These are phyloP conservation scores for Apamea sordens DNA, from an alignment of 2,888 invertebrate species.

Conservation along the genomic window DNA sequence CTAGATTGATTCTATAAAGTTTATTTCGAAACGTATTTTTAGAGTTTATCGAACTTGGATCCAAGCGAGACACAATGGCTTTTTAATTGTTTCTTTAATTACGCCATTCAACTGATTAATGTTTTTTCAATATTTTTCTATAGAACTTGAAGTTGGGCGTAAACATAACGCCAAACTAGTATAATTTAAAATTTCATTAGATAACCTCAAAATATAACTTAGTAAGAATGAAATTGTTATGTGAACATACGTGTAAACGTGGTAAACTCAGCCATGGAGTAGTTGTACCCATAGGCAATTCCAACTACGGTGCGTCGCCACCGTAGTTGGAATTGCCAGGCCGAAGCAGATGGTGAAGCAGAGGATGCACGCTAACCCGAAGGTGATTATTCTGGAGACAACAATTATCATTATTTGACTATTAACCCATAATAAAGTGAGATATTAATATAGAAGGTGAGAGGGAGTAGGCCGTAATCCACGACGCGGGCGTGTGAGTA, in stretches of 20 bases:
- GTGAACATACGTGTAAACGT: slow-evolving; percentile 74
- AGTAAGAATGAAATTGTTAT: neutral
- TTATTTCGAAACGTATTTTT: neutral
- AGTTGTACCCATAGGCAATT: slow-evolving; percentile 85
- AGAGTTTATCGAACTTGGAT: neutral
- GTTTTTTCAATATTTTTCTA: neutral
- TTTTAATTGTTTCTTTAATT: neutral
- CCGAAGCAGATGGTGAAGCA: slow-evolving; percentile 72
- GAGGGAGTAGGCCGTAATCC: neutral
- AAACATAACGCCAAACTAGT: neutral
- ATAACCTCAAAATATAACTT: neutral
- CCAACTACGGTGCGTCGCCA: slow-evolving; percentile 77
- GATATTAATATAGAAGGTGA: neutral
- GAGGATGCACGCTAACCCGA: slow-evolving; percentile 75
- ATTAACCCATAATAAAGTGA: neutral
- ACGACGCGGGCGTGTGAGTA: neutral
- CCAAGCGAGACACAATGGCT: too few relatives aligned
- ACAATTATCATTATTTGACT: neutral
- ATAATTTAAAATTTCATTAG: neutral
- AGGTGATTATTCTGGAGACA: slow-evolving; percentile 77
- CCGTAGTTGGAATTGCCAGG: too few relatives aligned
- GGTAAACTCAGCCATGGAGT: slow-evolving; percentile 81
- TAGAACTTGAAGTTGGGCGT: too few relatives aligned
- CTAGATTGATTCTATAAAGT: neutral
- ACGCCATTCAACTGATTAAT: neutral